Evolutionary conservation across 1,140 invertebrate species (phyloP), one percentile per base, ranked within the genome.

Genomic region (Drosophila nikananu): DNA sequence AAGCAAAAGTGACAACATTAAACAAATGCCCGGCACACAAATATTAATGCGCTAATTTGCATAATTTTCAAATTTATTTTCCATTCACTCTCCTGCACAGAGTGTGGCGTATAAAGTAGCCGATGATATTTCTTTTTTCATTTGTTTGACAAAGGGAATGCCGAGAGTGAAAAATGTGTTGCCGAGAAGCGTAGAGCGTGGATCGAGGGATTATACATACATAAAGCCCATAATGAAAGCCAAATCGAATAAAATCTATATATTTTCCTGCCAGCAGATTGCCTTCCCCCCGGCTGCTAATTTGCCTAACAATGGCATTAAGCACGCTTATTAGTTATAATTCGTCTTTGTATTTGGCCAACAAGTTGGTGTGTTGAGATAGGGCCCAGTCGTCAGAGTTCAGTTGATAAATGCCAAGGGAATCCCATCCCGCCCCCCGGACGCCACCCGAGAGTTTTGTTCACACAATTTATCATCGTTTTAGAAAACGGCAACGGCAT

Each of bases 41-140:
- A 87, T 87, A 67, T 71, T 64, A 83, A 73, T 77, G 67, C 61
- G 58, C 55, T 52, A 68, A 89, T 87, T 87, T 79, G 74, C 86
- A 87, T 87, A 87, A 87, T 89, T 87, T 76, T 52, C 72, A 61
- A 77, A 90, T 87, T 87, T 84, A 63, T 89, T 84, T 78, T 65
- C 77, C 74, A 63, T 51, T 90, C 60, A 65, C 77, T 75, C 60
- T 49, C 42, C 62, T 42, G 19, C 59, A 35, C 46, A 57, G 58
- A 66, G 52, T 77, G 72, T 58, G 84, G 67, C 67, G 67, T 48
- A 71, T 81, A 65, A 81, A 81, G 84, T 79, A 87, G 84, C 81
- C 49, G 65, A 49, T 64, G 77, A 67, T 86, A 74, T 61, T 73
- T 60, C 52, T 72, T 27, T 61, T 52, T 72, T 44, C 71, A 41